Conservation (phyloP, 2,888 invertebrate species). For the Dolichopus griseipennis region DNA sequence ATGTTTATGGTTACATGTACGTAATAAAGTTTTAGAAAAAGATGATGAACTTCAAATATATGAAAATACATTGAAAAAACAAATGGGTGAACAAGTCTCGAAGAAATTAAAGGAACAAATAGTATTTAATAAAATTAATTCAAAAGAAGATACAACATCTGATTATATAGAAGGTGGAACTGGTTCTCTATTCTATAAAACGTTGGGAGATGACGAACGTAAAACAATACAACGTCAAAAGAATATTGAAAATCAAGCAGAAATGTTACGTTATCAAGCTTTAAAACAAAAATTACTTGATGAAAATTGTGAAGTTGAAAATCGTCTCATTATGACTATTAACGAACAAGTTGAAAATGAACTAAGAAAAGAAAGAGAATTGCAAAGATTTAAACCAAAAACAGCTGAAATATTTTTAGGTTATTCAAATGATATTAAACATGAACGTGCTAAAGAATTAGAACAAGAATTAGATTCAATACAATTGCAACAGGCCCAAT, state of each 20-base stretch:
- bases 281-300: background rate
- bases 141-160: background rate
- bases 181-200: background rate
- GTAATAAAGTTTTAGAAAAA: slow-evolving; percentile 24
- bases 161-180: background rate
- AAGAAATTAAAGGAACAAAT: background rate
- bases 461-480: background rate
- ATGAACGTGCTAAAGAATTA: background rate
- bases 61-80: slow-evolving; percentile 25
- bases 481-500: background rate
- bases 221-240: background rate
- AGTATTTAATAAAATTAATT: background rate
- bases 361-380: background rate
- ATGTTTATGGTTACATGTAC: slow-evolving; percentile 30
- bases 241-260: background rate
- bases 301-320: background rate
- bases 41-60: slow-evolving; percentile 25
- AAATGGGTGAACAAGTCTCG: background rate
- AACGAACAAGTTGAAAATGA: background rate
- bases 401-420: slow-evolving; percentile 1
- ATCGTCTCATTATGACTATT: background rate
- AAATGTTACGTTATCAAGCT: background rate
- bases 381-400: background rate
- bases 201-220: background rate
- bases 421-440: background rate